Evolutionary conservation across 2,888 invertebrate species (phyloP), one percentile per base, ranked within the genome.

Genomic region (Sipha maydis): DNA sequence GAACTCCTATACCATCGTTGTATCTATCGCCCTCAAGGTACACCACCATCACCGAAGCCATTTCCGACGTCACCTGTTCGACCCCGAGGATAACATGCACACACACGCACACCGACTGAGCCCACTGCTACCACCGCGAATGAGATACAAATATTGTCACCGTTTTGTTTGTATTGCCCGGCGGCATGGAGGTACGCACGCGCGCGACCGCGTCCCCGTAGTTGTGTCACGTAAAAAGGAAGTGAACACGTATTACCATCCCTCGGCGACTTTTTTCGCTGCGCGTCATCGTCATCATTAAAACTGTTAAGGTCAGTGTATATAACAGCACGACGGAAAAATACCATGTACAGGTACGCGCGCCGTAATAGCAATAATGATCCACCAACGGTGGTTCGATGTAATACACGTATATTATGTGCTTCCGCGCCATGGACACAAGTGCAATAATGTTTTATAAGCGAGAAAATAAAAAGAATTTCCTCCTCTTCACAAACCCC

Each of bases 41-140:
- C 56, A 19, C 34, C 11, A 11, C 56, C 25, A 25, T 4, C n/a
- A 8, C 61, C 71, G 25, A 28, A 8, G 28, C 73, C 54, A 17
- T 25, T 73, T 73, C 54, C 56, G 83, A 56, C 83, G 56, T 56
- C 83, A 83, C 83, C 83, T 83, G 83, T 83, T 56, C 73, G 73
- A 31, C 78, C 41, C 31, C 34, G 31, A 11, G 56, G 73, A 83
- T 38, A 54, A 71, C 71, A 54, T 25, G 7, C 19, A 25, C 61
- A 21, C 54, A 54, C 69, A 38, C n/a, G 48, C 41, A 7, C 67
- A 28, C 25, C 3, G n/a, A 1, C 5, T 1, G 7, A 19, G 38
- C 0, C 14, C 41, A 19, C 21, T 14, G 79, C 25, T 17, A 17
- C 7, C 79, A 25, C 31, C 14, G 34, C n/a, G 38, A 67, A 80